Percentiles rank a stretch among this genome's conserved stretches.
Conservation (phyloP, 2,888 invertebrate genomes). For the Thereva unica region DNA sequence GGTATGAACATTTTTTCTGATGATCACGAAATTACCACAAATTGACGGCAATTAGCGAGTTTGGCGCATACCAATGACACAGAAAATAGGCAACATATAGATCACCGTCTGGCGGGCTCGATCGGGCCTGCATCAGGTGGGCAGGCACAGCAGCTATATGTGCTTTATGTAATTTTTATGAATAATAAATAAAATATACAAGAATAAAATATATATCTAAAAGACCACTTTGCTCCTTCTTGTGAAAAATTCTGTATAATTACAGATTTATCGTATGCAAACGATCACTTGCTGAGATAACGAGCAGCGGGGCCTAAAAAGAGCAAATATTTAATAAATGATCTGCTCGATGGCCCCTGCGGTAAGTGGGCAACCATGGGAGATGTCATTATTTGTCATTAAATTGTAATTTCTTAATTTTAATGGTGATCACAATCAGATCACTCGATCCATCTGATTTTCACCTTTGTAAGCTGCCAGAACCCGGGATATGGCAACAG, state of each 20-base stretch:
- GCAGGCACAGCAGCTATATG: no score
- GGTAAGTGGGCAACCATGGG: constrained; percentile 13
- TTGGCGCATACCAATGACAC: constrained; percentile 2
- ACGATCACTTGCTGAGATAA: constrained; percentile 20
- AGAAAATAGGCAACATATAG: not conserved
- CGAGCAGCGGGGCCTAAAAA: constrained; percentile 14
- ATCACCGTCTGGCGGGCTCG: no score
- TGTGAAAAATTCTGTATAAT: no score
- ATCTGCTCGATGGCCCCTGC: constrained; percentile 11
- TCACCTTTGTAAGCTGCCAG: constrained; percentile 18
- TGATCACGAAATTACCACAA: not conserved
- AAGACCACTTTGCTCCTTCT: no score
- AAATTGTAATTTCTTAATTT: constrained; percentile 40
- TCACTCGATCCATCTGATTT: constrained; percentile 34
- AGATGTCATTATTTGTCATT: constrained; percentile 40
- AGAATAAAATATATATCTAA: no score
- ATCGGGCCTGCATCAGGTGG: no score
- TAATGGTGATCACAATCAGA: constrained; percentile 35
- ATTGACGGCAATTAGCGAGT: not conserved
- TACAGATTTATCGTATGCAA: not conserved
- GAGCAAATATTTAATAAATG: constrained; percentile 23
- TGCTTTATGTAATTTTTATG: no score
- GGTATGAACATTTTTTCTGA: not conserved
- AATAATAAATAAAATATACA: no score
- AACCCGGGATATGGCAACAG: not conserved